Evolutionary conservation across 1,140 invertebrate species (phyloP).

Genomic region (Caenorhabditis latens): DNA sequence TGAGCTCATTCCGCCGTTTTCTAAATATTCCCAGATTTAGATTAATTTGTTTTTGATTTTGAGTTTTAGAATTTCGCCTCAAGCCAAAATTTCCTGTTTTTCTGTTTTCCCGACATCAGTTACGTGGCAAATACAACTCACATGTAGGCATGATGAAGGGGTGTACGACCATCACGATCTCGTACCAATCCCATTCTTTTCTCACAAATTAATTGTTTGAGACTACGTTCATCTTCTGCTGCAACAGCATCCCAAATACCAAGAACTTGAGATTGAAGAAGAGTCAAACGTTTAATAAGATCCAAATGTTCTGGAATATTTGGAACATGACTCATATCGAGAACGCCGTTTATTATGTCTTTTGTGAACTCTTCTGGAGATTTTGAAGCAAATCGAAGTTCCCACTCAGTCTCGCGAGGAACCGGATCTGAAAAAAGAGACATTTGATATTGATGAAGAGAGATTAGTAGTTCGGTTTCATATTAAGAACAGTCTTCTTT

Average conservation of each 20-base stretch:
- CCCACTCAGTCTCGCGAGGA: not conserved
- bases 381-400: conserved; percentile 63
- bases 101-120: not conserved
- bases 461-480: no score
- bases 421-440: conserved; percentile 4
- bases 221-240: conserved; percentile 86
- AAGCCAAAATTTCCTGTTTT: conserved; percentile 8
- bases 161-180: conserved; percentile 83
- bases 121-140: conserved; percentile 79
- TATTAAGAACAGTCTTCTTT: no score
- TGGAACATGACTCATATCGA: conserved; percentile 62
- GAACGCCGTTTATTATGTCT: conserved; percentile 68
- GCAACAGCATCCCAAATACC: conserved; percentile 87
- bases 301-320: conserved; percentile 32
- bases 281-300: conserved; percentile 7
- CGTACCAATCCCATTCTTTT: conserved; percentile 89
- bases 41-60: conserved; percentile 21
- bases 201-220: conserved; percentile 88
- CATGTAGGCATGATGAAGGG: conserved; percentile 88
- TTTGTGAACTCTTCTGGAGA: conserved; percentile 68
- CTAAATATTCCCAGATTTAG: conserved; percentile 48
- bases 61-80: conserved; percentile 21
- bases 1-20: conserved; percentile 33
- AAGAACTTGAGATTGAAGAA: conserved; percentile 87
- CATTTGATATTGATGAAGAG: not conserved